Evolutionary conservation across 2,888 invertebrate species (phyloP).

Genomic region (Pseudoips prasinana): DNA sequence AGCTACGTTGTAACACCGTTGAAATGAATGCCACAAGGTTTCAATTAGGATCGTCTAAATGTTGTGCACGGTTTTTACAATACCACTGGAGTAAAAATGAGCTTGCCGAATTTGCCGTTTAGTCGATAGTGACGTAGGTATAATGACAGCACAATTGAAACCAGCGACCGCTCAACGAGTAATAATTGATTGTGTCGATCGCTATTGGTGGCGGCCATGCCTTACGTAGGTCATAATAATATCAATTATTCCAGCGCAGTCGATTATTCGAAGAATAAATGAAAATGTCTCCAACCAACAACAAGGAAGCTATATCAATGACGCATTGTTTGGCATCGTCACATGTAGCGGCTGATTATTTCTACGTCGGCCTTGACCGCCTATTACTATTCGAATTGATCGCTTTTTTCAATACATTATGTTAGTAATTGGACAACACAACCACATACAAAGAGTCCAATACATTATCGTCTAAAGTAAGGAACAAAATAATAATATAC

Average conservation of each 20-base stretch:
- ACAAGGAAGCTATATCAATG: slow-evolving; percentile 35
- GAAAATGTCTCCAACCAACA: slow-evolving; percentile 31
- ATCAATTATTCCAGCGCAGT: slow-evolving; percentile 42
- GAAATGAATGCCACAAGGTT: no score
- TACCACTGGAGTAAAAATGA: no score
- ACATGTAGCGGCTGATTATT: slow-evolving; percentile 24
- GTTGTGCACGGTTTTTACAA: no score
- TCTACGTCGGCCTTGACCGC: slow-evolving; percentile 31
- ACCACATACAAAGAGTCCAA: no score
- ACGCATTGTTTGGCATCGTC: slow-evolving; percentile 32
- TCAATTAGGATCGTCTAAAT: no score
- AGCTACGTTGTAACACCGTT: no score
- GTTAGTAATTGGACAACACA: no score
- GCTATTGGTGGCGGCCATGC: slow-evolving; percentile 53
- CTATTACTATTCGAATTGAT: slow-evolving; percentile 30
- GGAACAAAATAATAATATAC: no score
- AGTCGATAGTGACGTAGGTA: slow-evolving; percentile 37
- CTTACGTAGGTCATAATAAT: slow-evolving; percentile 47
- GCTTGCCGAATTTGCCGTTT: slow-evolving; percentile 17
- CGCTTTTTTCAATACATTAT: slow-evolving; percentile 7
- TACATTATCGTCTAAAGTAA: no score
- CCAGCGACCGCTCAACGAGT: slow-evolving; percentile 64
- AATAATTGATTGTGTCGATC: slow-evolving; percentile 70
- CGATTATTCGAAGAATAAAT: slow-evolving; percentile 36
- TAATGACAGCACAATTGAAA: slow-evolving; percentile 69